phyloP scores from a whole-genome alignment of 2,797 vertebrate genomes.

The Hippocampus kuda region DNA sequence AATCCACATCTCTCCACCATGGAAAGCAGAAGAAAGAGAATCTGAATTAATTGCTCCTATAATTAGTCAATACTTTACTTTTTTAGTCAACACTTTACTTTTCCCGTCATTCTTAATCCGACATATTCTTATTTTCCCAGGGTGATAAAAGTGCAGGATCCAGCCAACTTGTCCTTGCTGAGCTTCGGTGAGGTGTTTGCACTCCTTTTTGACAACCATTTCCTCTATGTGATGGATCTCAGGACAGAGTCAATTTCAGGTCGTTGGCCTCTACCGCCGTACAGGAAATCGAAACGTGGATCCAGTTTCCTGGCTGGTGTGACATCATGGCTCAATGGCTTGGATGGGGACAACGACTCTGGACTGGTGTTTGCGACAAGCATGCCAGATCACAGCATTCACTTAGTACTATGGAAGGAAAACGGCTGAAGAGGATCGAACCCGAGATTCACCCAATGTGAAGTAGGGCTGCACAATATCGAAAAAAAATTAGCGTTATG shows the following conservation, averaged over 20 bases:
- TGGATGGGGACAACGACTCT: slow-evolving; percentile 86
- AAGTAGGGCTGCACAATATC: no score
- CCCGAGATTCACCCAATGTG: background rate
- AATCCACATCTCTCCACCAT: no score
- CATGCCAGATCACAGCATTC: slow-evolving; percentile 99
- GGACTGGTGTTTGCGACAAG: slow-evolving; percentile 98
- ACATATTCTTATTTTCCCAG: slow-evolving; percentile 51
- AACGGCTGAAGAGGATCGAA: slow-evolving; percentile 66
- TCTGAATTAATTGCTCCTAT: no score
- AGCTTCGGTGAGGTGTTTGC: slow-evolving; percentile 93
- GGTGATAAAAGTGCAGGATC: slow-evolving; percentile 90
- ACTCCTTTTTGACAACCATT: slow-evolving; percentile 91
- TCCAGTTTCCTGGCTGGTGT: slow-evolving; percentile 96
- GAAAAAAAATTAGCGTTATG: no score
- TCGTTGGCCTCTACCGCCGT: slow-evolving; percentile 93
- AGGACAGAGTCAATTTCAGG: slow-evolving; percentile 89
- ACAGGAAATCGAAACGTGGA: slow-evolving; percentile 95
- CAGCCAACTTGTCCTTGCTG: slow-evolving; percentile 85
- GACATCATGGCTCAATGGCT: slow-evolving; percentile 87
- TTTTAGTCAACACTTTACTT: background rate
- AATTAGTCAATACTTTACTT: no score
- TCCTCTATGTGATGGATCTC: slow-evolving; percentile 95
- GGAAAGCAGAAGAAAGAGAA: no score
- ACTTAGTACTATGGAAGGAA: slow-evolving; percentile 96
- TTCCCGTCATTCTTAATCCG: background rate